phyloP scores from a whole-genome alignment of 2,888 invertebrate species.

The Drosophila neutralis region DNA sequence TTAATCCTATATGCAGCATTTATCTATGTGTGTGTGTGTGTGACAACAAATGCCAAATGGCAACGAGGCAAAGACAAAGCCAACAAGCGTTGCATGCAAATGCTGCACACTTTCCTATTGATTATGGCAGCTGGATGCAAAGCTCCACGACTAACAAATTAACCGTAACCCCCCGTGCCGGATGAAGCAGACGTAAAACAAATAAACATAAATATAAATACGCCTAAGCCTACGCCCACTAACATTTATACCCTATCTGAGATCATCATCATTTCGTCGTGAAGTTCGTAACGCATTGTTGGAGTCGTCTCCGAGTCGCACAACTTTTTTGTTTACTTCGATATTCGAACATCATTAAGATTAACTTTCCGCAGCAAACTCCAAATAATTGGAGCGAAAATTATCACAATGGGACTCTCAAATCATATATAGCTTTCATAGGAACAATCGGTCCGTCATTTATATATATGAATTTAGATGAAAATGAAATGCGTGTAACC shows the following conservation, averaged over 20 bases:
- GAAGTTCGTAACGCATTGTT: neutral
- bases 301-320: neutral
- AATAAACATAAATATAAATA: neutral
- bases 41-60: conserved; percentile 7
- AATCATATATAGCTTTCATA: neutral
- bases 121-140: neutral
- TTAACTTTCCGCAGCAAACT: neutral
- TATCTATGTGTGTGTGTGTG: neutral
- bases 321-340: neutral
- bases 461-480: neutral
- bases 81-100: conserved; percentile 39
- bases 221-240: neutral
- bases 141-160: conserved; percentile 24
- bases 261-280: neutral
- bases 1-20: neutral
- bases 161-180: neutral
- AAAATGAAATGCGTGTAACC: neutral
- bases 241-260: neutral
- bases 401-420: fast-evolving
- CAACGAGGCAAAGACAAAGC: conserved; percentile 10
- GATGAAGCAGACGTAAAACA: neutral
- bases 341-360: neutral
- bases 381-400: neutral
- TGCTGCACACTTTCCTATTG: conserved; percentile 29
- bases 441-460: neutral